phyloP scores from a whole-genome alignment of 2,797 vertebrate genomes.

The Bradypodion pumilum region DNA sequence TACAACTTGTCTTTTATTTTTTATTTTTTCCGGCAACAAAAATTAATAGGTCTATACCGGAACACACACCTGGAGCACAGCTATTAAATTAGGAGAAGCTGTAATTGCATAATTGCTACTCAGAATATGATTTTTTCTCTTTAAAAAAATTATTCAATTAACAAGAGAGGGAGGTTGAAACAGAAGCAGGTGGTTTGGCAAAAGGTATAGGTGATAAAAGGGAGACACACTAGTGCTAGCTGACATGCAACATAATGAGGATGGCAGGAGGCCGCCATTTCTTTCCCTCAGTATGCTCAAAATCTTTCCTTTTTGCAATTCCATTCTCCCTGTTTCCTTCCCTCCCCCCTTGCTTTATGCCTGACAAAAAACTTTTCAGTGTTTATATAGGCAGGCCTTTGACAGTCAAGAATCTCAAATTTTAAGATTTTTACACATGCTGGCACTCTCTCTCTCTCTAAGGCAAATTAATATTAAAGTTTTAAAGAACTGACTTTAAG shows the following conservation, averaged over 20 bases:
- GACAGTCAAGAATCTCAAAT: too few relatives aligned
- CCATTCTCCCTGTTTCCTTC: background rate
- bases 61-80: slow-evolving; percentile 32
- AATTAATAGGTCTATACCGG: slow-evolving; percentile 5
- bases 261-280: background rate
- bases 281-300: background rate
- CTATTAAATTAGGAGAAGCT: slow-evolving; percentile 24
- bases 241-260: background rate
- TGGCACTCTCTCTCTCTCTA: too few relatives aligned
- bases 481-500: too few relatives aligned
- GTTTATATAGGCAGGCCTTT: too few relatives aligned
- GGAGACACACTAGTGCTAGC: background rate
- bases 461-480: too few relatives aligned
- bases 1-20: background rate
- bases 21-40: background rate
- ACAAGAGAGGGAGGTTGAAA: slow-evolving; percentile 11
- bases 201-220: slow-evolving; percentile 11
- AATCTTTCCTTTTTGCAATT: background rate
- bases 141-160: slow-evolving; percentile 24
- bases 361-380: background rate
- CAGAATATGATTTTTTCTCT: slow-evolving; percentile 10
- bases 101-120: slow-evolving; percentile 29
- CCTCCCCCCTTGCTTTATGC: too few relatives aligned
- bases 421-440: too few relatives aligned
- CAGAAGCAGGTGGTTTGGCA: slow-evolving; percentile 3